Evolutionary conservation across 2,797 vertebrate species (phyloP).

Genomic region (Parambassis ranga): DNA sequence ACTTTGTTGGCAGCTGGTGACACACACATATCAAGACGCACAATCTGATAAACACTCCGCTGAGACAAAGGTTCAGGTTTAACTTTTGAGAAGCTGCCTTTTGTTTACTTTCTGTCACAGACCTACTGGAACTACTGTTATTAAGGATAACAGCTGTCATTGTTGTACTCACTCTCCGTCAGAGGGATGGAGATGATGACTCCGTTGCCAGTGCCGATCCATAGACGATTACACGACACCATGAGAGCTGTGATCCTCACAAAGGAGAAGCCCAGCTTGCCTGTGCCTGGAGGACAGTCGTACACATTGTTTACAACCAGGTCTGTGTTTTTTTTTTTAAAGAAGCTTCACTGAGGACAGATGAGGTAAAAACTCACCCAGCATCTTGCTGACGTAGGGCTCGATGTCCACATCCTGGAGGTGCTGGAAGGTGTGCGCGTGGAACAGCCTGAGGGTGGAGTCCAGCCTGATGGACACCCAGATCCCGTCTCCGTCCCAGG

Average conservation of each 20-base stretch:
- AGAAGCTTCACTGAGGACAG: background rate
- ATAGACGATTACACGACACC: constrained; percentile 94
- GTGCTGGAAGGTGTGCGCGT: constrained; percentile 95
- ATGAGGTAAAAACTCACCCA: constrained; percentile 80
- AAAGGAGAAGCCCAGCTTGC: constrained; percentile 98
- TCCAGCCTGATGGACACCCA: constrained; percentile 99
- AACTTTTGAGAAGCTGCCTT: no score
- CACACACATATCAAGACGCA: no score
- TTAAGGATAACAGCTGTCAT: background rate
- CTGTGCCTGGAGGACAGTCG: constrained; percentile 84
- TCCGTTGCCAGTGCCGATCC: constrained; percentile 98
- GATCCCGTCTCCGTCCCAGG: constrained; percentile 95
- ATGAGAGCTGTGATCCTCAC: constrained; percentile 97
- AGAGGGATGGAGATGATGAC: constrained; percentile 99
- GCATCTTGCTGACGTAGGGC: constrained; percentile 99
- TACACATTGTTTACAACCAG: background rate
- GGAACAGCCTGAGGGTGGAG: constrained; percentile 95
- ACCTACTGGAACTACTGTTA: no score
- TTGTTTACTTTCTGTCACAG: no score
- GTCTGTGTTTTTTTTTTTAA: background rate
- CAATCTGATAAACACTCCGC: no score
- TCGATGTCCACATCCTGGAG: constrained; percentile 98
- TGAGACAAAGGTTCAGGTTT: no score
- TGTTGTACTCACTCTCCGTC: constrained; percentile 87
- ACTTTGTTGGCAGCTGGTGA: constrained; percentile 81